A percentile compares a stretch with the other conserved stretches of the same genome.
Conservation (phyloP, 1,140 invertebrate species). For the Drosophila quadrilineata region DNA sequence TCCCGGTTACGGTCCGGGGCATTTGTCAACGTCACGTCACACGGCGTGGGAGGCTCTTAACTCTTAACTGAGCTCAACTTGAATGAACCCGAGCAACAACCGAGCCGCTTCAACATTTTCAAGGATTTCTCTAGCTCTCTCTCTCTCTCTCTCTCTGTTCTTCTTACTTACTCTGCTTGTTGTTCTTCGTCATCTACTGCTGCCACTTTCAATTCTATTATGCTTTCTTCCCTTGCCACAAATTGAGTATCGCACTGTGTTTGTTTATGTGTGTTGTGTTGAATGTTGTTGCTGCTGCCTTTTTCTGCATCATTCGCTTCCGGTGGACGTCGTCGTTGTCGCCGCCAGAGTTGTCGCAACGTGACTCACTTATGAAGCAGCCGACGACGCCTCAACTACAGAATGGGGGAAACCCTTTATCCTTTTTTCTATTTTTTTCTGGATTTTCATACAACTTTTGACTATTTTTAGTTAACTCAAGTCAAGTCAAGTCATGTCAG, state of each 20-base stretch:
- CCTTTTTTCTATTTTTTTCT: neutral
- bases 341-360: slow-evolving; percentile 40
- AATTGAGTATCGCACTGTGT: neutral
- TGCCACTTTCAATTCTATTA: slow-evolving; percentile 10
- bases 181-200: too few relatives aligned
- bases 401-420: slow-evolving; percentile 40
- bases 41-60: slow-evolving; percentile 34
- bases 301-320: slow-evolving; percentile 76
- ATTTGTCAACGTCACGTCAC: slow-evolving; percentile 72
- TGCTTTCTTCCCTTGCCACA: neutral
- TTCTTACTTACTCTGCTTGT: too few relatives aligned
- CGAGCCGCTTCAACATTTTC: slow-evolving; percentile 22
- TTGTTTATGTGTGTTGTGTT: slow-evolving; percentile 3
- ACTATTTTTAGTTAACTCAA: slow-evolving; percentile 10
- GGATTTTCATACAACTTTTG: too few relatives aligned
- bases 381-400: neutral
- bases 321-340: slow-evolving; percentile 29
- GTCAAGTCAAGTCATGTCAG: too few relatives aligned
- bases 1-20: slow-evolving; percentile 39
- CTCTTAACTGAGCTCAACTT: slow-evolving; percentile 20
- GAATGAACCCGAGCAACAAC: neutral
- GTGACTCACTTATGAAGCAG: slow-evolving; percentile 56
- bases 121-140: slow-evolving; percentile 57
- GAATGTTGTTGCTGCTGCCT: slow-evolving; percentile 30
- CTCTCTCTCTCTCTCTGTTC: too few relatives aligned